phyloP scores from a whole-genome alignment of 2,113 vertebrate species.

The Charadrius vociferus region DNA sequence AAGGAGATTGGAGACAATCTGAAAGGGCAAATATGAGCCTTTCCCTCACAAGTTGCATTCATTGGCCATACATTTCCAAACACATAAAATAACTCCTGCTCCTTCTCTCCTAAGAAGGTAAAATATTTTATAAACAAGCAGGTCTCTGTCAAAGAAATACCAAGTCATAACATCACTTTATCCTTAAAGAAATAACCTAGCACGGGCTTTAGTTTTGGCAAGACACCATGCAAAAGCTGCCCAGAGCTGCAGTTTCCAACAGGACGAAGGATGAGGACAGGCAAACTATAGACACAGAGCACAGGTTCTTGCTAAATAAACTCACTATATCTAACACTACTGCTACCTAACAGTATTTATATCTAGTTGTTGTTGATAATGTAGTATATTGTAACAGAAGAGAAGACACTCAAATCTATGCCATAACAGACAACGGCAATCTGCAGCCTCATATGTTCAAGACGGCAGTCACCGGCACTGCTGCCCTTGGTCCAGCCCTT shows the following conservation, averaged over 20 bases:
- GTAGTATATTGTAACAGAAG: too few relatives aligned
- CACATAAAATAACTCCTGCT: not conserved
- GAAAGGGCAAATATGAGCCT: not conserved
- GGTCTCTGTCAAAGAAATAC: not conserved
- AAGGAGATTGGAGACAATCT: not conserved
- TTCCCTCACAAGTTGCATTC: not conserved
- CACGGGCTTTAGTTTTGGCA: not conserved
- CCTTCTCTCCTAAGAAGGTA: not conserved
- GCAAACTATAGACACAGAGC: not conserved
- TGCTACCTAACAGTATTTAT: too few relatives aligned
- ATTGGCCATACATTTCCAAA: not conserved
- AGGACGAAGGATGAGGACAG: not conserved
- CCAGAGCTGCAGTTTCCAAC: not conserved
- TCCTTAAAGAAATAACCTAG: not conserved
- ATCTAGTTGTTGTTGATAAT: not conserved
- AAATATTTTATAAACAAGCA: not conserved
- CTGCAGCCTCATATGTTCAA: not conserved
- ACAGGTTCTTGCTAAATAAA: not conserved
- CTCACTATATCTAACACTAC: not conserved
- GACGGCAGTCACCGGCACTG: accelerated
- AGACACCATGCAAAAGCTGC: not conserved
- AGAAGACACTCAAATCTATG: too few relatives aligned
- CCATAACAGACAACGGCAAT: accelerated
- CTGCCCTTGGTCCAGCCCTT: not conserved
- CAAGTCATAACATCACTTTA: not conserved